phyloP scores from a whole-genome alignment of 2,113 vertebrate genomes.

The Herpetotheres cachinnans region DNA sequence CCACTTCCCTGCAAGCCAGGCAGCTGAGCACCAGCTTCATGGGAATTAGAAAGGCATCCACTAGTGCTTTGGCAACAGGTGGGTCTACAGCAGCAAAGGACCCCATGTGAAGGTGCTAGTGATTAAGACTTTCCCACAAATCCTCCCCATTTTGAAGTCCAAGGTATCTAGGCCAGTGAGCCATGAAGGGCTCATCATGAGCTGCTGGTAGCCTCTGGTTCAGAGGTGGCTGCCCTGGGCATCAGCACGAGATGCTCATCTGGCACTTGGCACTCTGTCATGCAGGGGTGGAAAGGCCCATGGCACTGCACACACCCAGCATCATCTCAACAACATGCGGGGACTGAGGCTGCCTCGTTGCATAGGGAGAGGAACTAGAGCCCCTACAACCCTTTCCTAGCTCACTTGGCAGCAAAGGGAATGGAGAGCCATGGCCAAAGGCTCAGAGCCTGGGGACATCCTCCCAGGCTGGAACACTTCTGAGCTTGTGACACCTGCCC shows the following conservation, averaged over 20 bases:
- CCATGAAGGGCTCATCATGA: neutral
- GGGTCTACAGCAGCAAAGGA: neutral
- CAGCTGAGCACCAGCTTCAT: neutral
- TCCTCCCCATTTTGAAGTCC: neutral
- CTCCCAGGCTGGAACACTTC: neutral
- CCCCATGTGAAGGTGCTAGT: accelerated
- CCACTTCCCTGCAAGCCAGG: neutral
- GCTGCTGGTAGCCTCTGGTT: neutral
- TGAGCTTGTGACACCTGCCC: neutral
- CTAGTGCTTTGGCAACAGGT: neutral
- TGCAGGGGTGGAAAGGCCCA: no score
- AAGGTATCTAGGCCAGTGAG: accelerated
- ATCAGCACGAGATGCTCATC: neutral
- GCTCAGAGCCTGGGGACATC: neutral
- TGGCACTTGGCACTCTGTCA: neutral
- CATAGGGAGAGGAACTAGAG: neutral
- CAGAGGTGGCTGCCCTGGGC: neutral
- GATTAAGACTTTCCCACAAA: neutral
- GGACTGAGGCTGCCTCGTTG: no score
- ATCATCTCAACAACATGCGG: neutral
- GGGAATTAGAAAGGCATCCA: neutral
- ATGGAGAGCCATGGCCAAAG: neutral
- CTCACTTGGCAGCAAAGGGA: neutral
- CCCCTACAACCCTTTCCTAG: no score
- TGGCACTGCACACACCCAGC: neutral